Evolutionary conservation across 2,888 invertebrate genomes (phyloP).

Genomic region (Pterobdella sp.): DNA sequence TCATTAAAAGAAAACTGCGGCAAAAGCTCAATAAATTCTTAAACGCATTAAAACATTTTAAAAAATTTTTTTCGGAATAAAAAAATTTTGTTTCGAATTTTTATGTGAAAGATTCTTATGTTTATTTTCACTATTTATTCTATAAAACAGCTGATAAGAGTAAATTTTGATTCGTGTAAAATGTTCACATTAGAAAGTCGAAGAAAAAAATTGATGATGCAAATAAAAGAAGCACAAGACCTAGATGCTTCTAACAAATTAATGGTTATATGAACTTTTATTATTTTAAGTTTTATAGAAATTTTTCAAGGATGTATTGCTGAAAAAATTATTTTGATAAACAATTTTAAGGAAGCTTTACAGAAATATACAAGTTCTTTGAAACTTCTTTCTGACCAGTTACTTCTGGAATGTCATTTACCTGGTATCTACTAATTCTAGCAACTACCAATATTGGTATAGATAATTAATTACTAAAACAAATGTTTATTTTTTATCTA

Average conservation of each 20-base stretch:
- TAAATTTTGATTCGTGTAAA: too few species aligned
- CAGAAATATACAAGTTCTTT: not conserved
- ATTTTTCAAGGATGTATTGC: not conserved
- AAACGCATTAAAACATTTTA: too few species aligned
- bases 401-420: not conserved
- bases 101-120: too few species aligned
- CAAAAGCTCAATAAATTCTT: too few species aligned
- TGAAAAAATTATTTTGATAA: not conserved
- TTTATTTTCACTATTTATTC: too few species aligned
- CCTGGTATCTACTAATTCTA: not conserved
- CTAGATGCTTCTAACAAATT: slow-evolving; percentile 9
- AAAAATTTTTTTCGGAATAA: too few species aligned
- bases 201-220: not conserved
- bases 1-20: too few species aligned
- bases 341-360: not conserved
- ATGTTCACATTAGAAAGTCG: not conserved
- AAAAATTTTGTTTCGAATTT: too few species aligned
- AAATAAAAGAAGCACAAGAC: not conserved
- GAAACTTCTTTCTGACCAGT: not conserved
- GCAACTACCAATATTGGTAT: not conserved
- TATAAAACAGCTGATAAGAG: too few species aligned
- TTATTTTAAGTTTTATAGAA: not conserved
- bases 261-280: not conserved
- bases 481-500: not conserved
- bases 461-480: not conserved